Base-by-base conservation (phyloP, 2,113 vertebrate genomes). In the Varanus salvator region DNA sequence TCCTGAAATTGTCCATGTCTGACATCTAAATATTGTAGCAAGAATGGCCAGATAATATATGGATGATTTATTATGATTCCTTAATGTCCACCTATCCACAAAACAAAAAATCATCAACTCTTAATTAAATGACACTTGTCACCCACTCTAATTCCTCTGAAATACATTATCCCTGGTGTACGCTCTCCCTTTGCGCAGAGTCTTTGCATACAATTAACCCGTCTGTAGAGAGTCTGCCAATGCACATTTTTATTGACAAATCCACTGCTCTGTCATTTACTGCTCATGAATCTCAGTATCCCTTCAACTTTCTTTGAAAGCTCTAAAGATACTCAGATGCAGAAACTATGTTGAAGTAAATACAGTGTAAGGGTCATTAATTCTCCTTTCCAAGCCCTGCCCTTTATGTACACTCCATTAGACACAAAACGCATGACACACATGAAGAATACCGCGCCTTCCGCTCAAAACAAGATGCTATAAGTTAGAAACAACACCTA, bases 371-470 rank as follows among this genome's bases (percentile, higher is more conserved):
- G 34, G 21, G 34, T 27, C 52, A 77, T 68, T 69, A 76, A 69
- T 77, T 71, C 48, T 66, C 21, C 17, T 69, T 76, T 29, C 8
- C 57, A 76, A 68, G 88, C 31, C 81, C 81, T 68, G 60, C 44
- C 60, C 54, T 44, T 77, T 84, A 44, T 50, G 2, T 77, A 77
- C 57, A 85, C 74, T 85, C 57, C 50, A 60, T 68, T 19, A n/a
- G 12, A 50, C 29, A 19, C 54, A 68, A 84, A 44, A 64, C 78
- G 29, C 38, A 89, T 76, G 72, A 68, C 72, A 68, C 64, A n/a
- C 25, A 15, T n/a, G 31, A 68, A 44, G 38, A 50, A 27, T 31
- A 34, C 82, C 81, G 77, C 88, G 38, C 88, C 88, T 89, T 77
- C 44, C 38, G 48, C 31, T 68, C 60, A 76, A 85, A 85, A 60